Percentiles rank a stretch among this genome's conserved stretches.
These are phyloP conservation scores for Maconellicoccus hirsutus DNA, from an alignment of 1,140 invertebrate species.

Conservation along the genomic window DNA sequence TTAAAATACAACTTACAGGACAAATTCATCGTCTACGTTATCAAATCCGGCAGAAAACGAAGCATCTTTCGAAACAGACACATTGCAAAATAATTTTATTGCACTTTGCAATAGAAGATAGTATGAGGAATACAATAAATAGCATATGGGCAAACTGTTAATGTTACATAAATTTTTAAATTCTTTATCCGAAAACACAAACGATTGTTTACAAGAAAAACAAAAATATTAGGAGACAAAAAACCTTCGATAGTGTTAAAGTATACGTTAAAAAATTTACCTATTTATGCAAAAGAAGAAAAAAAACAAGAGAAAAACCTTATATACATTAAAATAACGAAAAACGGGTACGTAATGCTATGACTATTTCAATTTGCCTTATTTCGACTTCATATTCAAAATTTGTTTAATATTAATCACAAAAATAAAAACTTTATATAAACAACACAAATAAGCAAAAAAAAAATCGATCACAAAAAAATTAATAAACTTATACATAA, in stretches of 20 bases:
- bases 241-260: neutral
- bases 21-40: too few species aligned
- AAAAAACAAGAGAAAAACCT: neutral
- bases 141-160: neutral
- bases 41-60: too few species aligned
- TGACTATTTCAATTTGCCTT: neutral
- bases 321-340: conserved; percentile 2
- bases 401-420: neutral
- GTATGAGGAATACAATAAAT: neutral
- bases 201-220: neutral
- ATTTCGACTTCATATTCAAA: neutral
- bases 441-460: conserved; percentile 2
- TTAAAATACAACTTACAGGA: too few species aligned
- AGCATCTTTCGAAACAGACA: too few species aligned
- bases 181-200: neutral
- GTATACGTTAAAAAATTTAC: neutral
- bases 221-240: neutral
- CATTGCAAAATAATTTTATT: neutral
- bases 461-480: conserved; percentile 8
- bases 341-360: neutral
- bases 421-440: neutral
- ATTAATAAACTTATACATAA: neutral
- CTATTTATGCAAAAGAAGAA: neutral
- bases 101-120: neutral
- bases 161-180: neutral